A percentile compares a stretch with the other conserved stretches of the same genome.
phyloP scores from a whole-genome alignment of 2,113 vertebrate species.

The Pseudois nayaur region DNA sequence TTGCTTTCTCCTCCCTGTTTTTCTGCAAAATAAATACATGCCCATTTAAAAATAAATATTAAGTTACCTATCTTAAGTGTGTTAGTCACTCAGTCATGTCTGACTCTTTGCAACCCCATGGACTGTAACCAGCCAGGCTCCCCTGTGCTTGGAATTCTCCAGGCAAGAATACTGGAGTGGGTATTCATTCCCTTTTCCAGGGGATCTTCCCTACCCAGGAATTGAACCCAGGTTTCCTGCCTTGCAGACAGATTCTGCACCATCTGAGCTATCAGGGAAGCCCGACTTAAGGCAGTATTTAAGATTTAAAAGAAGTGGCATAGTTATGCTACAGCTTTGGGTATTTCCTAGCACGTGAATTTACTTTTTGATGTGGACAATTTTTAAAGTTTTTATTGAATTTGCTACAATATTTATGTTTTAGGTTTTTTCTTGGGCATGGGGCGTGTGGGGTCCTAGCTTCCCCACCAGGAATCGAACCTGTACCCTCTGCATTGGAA shows the following conservation, averaged over 20 bases:
- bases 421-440: neutral
- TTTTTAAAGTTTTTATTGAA: neutral
- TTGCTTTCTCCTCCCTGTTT: neutral
- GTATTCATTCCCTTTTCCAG: neutral
- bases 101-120: neutral
- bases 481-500: neutral
- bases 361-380: neutral
- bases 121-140: neutral
- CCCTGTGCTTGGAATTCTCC: neutral
- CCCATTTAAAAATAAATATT: neutral
- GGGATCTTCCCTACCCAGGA: neutral
- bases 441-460: neutral
- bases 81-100: neutral
- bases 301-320: neutral
- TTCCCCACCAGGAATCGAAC: accelerated
- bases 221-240: neutral
- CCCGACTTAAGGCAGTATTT: neutral
- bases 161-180: neutral
- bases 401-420: neutral
- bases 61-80: neutral
- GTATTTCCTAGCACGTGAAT: neutral
- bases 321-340: neutral
- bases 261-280: neutral
- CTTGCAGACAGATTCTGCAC: neutral
- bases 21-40: neutral